Percentiles rank a stretch among this genome's conserved stretches.
These are phyloP conservation scores for Amphimedon queenslandica DNA, from an alignment of 37 sponge, comb jelly and placozoan genomes.

Conservation along the genomic window DNA sequence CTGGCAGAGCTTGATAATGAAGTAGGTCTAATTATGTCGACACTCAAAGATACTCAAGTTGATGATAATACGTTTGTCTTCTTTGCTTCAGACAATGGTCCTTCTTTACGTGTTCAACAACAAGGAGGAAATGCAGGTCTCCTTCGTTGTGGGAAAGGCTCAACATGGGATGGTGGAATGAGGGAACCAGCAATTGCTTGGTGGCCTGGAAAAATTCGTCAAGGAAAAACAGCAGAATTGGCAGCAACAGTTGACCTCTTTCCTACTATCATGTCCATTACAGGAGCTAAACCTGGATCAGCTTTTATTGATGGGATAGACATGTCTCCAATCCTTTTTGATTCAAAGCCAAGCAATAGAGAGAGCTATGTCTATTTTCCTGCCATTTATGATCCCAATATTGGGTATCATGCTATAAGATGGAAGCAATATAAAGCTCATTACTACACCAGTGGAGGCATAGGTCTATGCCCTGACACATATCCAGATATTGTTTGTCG, in stretches of 20 bases:
- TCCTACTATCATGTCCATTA: conserved; percentile 44
- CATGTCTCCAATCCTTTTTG: conserved; percentile 75
- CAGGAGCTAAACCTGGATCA: conserved; percentile 28
- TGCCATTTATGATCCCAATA: conserved; percentile 5
- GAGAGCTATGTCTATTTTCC: conserved; percentile 69
- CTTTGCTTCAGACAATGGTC: conserved; percentile 79
- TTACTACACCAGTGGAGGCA: conserved; percentile 52
- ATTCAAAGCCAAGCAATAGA: conserved; percentile 34
- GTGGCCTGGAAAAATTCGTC: conserved; percentile 70
- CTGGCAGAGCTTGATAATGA: no score
- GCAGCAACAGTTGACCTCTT: conserved; percentile 78
- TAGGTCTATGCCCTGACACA: conserved; percentile 33
- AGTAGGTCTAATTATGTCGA: no score
- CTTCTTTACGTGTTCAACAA: neutral
- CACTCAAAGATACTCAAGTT: neutral
- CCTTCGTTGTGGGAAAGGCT: conserved; percentile 77
- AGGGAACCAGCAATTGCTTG: conserved; percentile 80
- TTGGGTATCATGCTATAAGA: conserved; percentile 59
- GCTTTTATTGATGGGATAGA: conserved; percentile 69
- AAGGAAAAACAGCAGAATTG: conserved; percentile 62
- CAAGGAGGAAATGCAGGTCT: conserved; percentile 74
- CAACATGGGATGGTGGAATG: conserved; percentile 78
- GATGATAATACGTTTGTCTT: conserved; percentile 75
- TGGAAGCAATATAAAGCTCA: conserved; percentile 85
- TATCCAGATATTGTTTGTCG: conserved; percentile 73